Evolutionary conservation across 1,140 invertebrate genomes (phyloP).

Genomic region (Asobara japonica): DNA sequence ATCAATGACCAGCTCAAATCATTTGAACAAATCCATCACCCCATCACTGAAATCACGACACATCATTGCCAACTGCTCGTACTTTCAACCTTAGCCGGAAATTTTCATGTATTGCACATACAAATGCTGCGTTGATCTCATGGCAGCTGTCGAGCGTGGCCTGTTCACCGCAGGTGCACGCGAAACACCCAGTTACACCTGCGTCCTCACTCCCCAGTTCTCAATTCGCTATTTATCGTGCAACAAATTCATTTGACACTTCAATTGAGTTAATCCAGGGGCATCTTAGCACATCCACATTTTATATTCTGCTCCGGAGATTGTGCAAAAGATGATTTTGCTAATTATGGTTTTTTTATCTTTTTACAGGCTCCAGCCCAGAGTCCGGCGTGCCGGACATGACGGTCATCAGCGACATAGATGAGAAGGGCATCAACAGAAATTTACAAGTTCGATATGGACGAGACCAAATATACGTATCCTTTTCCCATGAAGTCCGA

Average conservation of each 20-base stretch:
- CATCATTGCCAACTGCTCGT: no score
- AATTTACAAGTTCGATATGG: conserved; percentile 88
- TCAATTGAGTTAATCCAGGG: no score
- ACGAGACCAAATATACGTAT: conserved; percentile 92
- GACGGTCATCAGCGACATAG: conserved; percentile 93
- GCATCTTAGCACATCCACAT: no score
- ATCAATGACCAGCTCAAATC: no score
- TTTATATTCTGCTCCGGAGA: no score
- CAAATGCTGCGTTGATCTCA: not conserved
- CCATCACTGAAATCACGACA: no score
- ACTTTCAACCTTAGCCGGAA: no score
- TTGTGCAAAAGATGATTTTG: no score
- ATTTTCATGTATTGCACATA: not conserved
- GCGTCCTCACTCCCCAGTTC: not conserved
- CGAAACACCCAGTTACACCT: conserved; percentile 26
- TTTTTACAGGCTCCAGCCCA: conserved; percentile 69
- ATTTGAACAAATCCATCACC: no score
- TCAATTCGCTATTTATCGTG: conserved; percentile 1
- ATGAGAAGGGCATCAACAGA: conserved; percentile 90
- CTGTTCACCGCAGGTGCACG: conserved; percentile 29
- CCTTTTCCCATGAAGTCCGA: conserved; percentile 75
- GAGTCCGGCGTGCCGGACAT: conserved; percentile 85
- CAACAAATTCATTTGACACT: conserved; percentile 13
- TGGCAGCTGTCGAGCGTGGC: conserved; percentile 28
- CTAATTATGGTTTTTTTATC: no score